phyloP scores from a whole-genome alignment of 2,113 vertebrate genomes.

The Cnemophilus loriae region DNA sequence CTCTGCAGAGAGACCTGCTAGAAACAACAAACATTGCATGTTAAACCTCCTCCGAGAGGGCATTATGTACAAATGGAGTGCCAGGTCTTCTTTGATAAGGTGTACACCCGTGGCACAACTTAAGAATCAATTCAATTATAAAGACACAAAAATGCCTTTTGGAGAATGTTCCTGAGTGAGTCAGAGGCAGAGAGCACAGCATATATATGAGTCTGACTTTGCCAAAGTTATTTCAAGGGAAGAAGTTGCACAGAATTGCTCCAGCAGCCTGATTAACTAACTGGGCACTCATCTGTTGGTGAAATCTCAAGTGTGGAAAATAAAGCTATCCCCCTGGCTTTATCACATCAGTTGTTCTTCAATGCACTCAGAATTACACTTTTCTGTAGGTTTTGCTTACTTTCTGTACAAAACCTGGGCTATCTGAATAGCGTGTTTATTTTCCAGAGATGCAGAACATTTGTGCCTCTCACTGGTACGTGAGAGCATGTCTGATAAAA shows the following conservation, averaged over 20 bases:
- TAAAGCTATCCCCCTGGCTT: not conserved
- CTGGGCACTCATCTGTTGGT: not conserved
- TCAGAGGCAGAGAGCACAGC: not conserved
- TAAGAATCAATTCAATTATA: constrained; percentile 77
- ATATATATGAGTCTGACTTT: constrained; percentile 12
- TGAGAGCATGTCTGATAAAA: not conserved
- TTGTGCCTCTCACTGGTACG: not conserved
- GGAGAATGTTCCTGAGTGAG: constrained; percentile 60
- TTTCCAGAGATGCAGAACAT: not conserved
- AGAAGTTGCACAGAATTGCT: not conserved
- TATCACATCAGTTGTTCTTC: not conserved
- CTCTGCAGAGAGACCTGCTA: constrained; percentile 64
- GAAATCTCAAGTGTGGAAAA: not conserved
- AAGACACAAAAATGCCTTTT: constrained; percentile 72
- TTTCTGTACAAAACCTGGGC: not conserved
- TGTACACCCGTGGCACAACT: constrained; percentile 62
- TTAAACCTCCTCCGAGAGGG: constrained; percentile 68
- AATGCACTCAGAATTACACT: not conserved
- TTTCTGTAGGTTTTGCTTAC: not conserved
- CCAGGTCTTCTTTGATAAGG: constrained; percentile 67
- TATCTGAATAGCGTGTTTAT: not conserved
- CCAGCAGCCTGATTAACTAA: not conserved
- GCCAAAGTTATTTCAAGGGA: constrained; percentile 5
- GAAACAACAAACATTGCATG: constrained; percentile 72
- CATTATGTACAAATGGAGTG: constrained; percentile 63